Evolutionary conservation across 1,140 invertebrate species (phyloP), one percentile per base, ranked within the genome.

Genomic region (Ylistrum balloti): DNA sequence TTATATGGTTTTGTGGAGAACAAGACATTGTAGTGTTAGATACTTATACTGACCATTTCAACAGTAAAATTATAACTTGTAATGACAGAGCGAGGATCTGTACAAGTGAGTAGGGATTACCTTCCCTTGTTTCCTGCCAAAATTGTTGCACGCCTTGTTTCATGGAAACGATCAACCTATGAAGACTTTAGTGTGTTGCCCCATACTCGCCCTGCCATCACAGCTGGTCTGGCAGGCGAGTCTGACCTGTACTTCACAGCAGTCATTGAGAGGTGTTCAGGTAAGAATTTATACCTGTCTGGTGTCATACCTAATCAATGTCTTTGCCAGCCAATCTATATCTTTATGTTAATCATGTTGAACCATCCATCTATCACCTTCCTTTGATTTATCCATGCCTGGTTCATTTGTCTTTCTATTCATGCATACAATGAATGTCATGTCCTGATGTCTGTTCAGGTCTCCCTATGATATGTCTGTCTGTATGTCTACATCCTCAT

Each of bases 131-230:
- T 96, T 93, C 97, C 97, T 7, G 93, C 95, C 13, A 97, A 97
- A 91, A 95, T 97, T 34, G 93, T 97, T 5, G 97, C 97, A 13
- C 97, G 97, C 33, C 95, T 98, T 33, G 97, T 97, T 17, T 97
- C 97, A 88, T 98, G 98, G 97, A 97, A 97, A 48, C 96, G 97
- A 22, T 97, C 97, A 2, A 97, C 97, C 32, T 98, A 97, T 96
- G 96, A 97, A 28, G 97, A 98, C 90, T 97, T 97, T 94, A 96
- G 96, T 88, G 96, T 97, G 96, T 38, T 94, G 90, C 93, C 94
- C 22, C 94, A 95, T 45, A 97, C 97, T 13, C 97, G 98, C 94
- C 97, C 97, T 91, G 97, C 98, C 92, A 98, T 98, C 89, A 96
- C 97, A 93, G 97, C 97, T 41, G 97, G 97, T 33, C 96, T 98